phyloP scores from a whole-genome alignment of 2,113 vertebrate genomes.

The Hydrolagus affinis region DNA sequence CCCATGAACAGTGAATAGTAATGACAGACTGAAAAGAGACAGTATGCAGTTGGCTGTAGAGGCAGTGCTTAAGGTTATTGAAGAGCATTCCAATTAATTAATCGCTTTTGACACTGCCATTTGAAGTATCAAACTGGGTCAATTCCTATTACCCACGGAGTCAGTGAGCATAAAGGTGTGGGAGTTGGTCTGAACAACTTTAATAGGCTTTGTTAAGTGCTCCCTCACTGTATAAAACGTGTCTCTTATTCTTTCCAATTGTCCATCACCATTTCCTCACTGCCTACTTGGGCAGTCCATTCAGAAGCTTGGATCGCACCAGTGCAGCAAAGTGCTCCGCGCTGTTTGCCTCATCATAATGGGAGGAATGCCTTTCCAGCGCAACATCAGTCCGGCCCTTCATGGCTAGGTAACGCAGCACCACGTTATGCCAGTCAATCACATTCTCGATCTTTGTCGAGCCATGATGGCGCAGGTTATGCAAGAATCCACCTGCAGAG shows the following conservation, averaged over 20 bases:
- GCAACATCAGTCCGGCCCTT: slow-evolving; percentile 35
- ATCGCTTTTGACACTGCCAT: background rate
- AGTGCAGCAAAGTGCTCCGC: background rate
- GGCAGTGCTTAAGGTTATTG: background rate
- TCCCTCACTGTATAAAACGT: background rate
- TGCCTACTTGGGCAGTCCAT: background rate
- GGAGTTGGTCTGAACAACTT: too few species aligned
- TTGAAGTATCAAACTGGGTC: background rate
- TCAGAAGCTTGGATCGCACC: background rate
- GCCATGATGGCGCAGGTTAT: slow-evolving; percentile 17
- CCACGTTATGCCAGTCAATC: slow-evolving; percentile 36
- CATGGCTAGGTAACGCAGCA: slow-evolving; percentile 36
- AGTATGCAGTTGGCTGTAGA: too few species aligned
- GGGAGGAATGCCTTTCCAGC: slow-evolving; percentile 27
- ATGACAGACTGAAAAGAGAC: background rate
- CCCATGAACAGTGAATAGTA: background rate
- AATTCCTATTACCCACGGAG: background rate
- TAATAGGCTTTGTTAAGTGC: background rate
- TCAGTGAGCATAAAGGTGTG: background rate
- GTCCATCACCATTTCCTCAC: background rate
- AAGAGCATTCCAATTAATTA: background rate
- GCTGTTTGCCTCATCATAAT: background rate
- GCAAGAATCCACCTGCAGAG: slow-evolving; percentile 34
- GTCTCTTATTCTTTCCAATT: background rate
- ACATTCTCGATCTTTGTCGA: slow-evolving; percentile 34